Conservation (phyloP, 2,888 invertebrate genomes). For the Morpho helenor region DNA sequence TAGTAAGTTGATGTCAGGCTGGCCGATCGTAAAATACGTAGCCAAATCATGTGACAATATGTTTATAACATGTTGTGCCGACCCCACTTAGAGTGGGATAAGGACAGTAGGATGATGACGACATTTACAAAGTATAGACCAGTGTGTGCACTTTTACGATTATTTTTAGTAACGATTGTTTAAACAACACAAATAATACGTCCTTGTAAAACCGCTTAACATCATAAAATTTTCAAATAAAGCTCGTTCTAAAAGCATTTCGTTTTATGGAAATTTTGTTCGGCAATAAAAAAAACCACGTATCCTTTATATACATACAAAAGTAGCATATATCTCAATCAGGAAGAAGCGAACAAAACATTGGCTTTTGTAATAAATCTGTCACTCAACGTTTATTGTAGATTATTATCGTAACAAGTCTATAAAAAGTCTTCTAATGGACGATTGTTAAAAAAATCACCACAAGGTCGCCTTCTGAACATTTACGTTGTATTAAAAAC, state of each 20-base stretch:
- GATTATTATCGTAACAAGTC: slow-evolving; percentile 59
- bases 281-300: neutral
- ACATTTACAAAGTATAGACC: too few relatives aligned
- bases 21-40: too few relatives aligned
- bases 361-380: slow-evolving; percentile 69
- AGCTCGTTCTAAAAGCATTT: slow-evolving; percentile 8
- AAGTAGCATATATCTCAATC: slow-evolving; percentile 24
- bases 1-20: too few relatives aligned
- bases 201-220: neutral
- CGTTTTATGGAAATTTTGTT: slow-evolving; percentile 7
- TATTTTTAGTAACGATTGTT: too few relatives aligned
- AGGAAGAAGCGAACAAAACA: slow-evolving; percentile 56
- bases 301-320: slow-evolving; percentile 2
- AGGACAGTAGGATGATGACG: too few relatives aligned
- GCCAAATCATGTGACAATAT: too few relatives aligned
- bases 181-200: too few relatives aligned
- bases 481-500: too few relatives aligned
- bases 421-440: slow-evolving; percentile 59
- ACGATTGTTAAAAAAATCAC: slow-evolving; percentile 45
- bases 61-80: too few relatives aligned
- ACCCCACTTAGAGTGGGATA: too few relatives aligned
- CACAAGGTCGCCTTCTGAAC: slow-evolving; percentile 15
- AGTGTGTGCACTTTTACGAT: too few relatives aligned
- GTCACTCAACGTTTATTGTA: slow-evolving; percentile 62
- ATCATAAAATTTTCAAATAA: slow-evolving; percentile 9